phyloP scores from a whole-genome alignment of 2,113 vertebrate species.

The Nibea albiflora region DNA sequence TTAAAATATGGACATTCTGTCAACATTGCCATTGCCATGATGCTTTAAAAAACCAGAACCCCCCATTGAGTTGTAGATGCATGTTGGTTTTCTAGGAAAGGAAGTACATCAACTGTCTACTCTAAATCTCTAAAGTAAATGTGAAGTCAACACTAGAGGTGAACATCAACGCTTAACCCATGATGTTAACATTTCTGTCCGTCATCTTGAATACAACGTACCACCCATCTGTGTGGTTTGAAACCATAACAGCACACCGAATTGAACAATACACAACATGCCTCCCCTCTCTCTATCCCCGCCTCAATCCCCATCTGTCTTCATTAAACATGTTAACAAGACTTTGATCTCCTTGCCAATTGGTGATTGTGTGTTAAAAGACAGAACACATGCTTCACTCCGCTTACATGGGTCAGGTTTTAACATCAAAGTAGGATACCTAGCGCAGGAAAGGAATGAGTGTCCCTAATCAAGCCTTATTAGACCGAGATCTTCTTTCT shows the following conservation, averaged over 20 bases:
- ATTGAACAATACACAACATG: conserved; percentile 35
- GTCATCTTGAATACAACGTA: conserved; percentile 19
- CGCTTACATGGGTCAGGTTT: conserved; percentile 54
- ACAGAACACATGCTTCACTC: conserved; percentile 54
- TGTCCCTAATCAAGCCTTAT: conserved; percentile 71
- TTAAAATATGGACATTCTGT: not conserved
- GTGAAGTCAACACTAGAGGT: conserved; percentile 17
- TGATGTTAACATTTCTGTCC: conserved; percentile 33
- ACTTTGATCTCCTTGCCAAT: conserved; percentile 72
- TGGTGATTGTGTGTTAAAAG: conserved; percentile 73
- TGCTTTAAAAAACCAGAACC: not conserved
- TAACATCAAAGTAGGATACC: conserved; percentile 66
- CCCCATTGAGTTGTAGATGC: not conserved
- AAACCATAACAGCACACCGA: conserved; percentile 31
- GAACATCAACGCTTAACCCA: conserved; percentile 22
- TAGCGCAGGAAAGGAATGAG: conserved; percentile 53
- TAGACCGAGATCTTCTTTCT: conserved; percentile 59
- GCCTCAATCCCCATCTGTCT: conserved; percentile 64
- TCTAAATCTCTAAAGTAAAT: conserved; percentile 8
- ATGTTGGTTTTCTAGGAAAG: not conserved
- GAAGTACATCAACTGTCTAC: not conserved
- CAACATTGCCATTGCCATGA: not conserved
- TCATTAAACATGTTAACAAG: conserved; percentile 58
- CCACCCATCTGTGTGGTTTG: conserved; percentile 49
- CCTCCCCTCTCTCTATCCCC: conserved; percentile 26